Evolutionary conservation across 2,113 vertebrate species (phyloP), one percentile per base, ranked within the genome.

Genomic region (Amphiprion ocellaris): DNA sequence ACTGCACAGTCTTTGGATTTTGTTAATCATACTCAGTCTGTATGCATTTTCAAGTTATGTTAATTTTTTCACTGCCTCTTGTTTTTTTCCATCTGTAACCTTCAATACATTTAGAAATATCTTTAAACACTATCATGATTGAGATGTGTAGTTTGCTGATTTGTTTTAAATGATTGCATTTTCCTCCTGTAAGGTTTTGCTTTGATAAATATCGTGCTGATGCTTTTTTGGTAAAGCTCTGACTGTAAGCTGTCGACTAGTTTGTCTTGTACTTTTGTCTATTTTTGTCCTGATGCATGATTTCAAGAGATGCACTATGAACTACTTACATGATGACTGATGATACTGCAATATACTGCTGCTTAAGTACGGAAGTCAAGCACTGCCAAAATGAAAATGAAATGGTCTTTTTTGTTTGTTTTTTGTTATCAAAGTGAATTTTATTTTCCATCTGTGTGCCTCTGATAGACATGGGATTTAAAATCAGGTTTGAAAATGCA

Each of bases 231-330:
- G 5, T n/a, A 47, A 37, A 80, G 56, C 44, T 81, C 11, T 77
- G 15, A 69, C 68, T 81, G 58, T 71, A 5, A 50, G 37, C 50
- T 39, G 58, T 89, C 21, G 26, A 9, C 39, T 9, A 28, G 50
- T 76, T 10, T 67, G 77, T 74, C 23, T 24, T 65, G 60, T 78
- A 7, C 55, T 63, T 30, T 3, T 70, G 74, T 81, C 28, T 55
- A 15, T 69, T 59, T 23, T 19, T 77, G 70, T 83, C 49, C 5
- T 83, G 59, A 69, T 87, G 90, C 90, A 90, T 86, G 90, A 54
- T 21, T 15, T 64, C 0, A 37, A 44, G 16, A 70, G 44, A 82
- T 74, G 65, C 75, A 76, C 65, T 62, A 47, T 74, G 54, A 24
- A 0, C 46, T 71, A 37, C 23, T 17, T 17, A 16, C 61, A 56